Evolutionary conservation across 2,113 vertebrate genomes (phyloP).

Genomic region (Sapayoa aenigma): DNA sequence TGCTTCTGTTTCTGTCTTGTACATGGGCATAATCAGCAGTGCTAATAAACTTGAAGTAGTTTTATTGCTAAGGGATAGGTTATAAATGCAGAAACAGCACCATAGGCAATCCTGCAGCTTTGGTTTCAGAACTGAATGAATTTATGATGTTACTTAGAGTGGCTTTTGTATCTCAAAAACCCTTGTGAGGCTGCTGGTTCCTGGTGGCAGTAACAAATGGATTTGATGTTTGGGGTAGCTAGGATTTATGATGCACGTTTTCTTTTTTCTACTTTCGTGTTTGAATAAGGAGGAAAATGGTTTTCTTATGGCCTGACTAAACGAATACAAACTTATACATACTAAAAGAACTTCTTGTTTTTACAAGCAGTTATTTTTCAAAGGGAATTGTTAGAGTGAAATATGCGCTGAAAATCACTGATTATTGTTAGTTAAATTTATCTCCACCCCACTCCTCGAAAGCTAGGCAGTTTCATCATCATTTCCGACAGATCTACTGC

Average conservation of each 20-base stretch:
- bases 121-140: neutral
- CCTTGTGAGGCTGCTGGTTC: neutral
- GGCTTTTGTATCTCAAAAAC: neutral
- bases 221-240: neutral
- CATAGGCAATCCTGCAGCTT: neutral
- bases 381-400: neutral
- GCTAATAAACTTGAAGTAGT: neutral
- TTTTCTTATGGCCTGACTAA: neutral
- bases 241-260: neutral
- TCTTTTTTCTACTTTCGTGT: neutral
- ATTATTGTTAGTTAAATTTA: neutral
- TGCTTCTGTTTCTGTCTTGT: neutral
- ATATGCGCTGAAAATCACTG: neutral
- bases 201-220: neutral
- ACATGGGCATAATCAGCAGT: neutral
- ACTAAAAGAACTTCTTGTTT: neutral
- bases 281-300: neutral
- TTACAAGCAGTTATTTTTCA: neutral
- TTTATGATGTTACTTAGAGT: neutral
- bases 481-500: neutral
- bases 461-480: neutral
- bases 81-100: neutral
- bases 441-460: neutral
- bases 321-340: neutral
- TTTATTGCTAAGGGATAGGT: neutral